phyloP scores from a whole-genome alignment of 2,888 invertebrate species.

The Trissolcus brochymenae region DNA sequence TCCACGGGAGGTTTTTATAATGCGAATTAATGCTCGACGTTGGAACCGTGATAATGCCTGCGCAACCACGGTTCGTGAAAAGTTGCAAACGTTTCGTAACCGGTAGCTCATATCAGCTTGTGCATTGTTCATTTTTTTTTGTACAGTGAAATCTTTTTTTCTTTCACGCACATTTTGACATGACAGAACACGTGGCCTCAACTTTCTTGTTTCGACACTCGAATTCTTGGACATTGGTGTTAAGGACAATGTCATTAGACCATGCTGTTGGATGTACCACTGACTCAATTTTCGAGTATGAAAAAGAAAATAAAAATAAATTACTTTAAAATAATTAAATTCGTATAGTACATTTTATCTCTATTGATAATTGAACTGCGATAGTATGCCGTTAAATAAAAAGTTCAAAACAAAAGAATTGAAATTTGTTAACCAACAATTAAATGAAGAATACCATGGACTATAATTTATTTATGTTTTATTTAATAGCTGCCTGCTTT shows the following conservation, averaged over 20 bases:
- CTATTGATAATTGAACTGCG: background rate
- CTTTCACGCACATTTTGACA: constrained; percentile 17
- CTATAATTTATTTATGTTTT: background rate
- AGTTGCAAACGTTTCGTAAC: constrained; percentile 48
- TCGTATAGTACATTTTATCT: background rate
- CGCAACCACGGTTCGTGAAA: constrained; percentile 40
- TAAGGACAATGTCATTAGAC: constrained; percentile 21
- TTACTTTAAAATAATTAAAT: background rate
- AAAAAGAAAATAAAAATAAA: background rate
- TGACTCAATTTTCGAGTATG: background rate
- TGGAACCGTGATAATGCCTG: constrained; percentile 49
- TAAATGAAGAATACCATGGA: background rate
- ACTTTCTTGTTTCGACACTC: constrained; percentile 34
- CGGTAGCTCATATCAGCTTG: constrained; percentile 38
- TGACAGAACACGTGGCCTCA: constrained; percentile 20
- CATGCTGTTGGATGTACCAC: too few relatives aligned
- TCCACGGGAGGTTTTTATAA: constrained; percentile 28
- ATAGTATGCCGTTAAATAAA: background rate
- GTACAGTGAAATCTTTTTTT: constrained; percentile 35
- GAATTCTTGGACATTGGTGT: constrained; percentile 17
- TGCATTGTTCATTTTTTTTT: constrained; percentile 41
- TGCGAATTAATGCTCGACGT: constrained; percentile 45
- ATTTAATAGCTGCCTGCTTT: background rate
- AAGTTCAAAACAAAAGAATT: background rate
- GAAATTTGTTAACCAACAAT: background rate